Evolutionary conservation across 2,888 invertebrate genomes (phyloP).

Genomic region (Spisula solida): DNA sequence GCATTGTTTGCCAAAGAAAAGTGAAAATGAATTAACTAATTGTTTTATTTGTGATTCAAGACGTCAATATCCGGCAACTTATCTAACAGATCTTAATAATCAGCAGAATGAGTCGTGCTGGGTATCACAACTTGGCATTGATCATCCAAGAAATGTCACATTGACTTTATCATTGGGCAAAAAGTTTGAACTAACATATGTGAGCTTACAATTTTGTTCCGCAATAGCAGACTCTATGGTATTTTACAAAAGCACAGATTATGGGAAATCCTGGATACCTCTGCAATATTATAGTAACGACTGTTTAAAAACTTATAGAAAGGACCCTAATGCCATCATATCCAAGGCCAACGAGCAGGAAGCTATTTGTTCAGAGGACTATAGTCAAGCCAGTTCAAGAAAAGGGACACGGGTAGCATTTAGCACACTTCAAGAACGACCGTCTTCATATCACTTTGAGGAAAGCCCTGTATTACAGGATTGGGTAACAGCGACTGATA

Average conservation of each 20-base stretch:
- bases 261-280: conserved; percentile 98
- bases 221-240: conserved; percentile 98
- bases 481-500: conserved; percentile 99
- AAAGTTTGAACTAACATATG: conserved; percentile 99
- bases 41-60: conserved; percentile 94
- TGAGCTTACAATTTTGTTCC: conserved; percentile 97
- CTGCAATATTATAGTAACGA: conserved; percentile 99
- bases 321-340: conserved; percentile 95
- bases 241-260: conserved; percentile 98
- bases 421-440: conserved; percentile 97
- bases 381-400: conserved; percentile 88
- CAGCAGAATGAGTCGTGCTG: conserved; percentile 99
- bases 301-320: conserved; percentile 95
- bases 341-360: conserved; percentile 99
- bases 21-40: conserved; percentile 84
- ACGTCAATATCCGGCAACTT: conserved; percentile 91
- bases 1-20: conserved; percentile 85
- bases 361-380: conserved; percentile 96
- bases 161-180: conserved; percentile 96
- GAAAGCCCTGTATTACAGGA: conserved; percentile 97
- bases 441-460: conserved; percentile 97
- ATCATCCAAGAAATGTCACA: conserved; percentile 93
- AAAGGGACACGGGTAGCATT: conserved; percentile 93
- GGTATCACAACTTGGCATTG: conserved; percentile 94
- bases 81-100: conserved; percentile 98